Evolutionary conservation across 1,140 invertebrate genomes (phyloP), one percentile per base, ranked within the genome.

Genomic region (Macrobrachium nipponense): DNA sequence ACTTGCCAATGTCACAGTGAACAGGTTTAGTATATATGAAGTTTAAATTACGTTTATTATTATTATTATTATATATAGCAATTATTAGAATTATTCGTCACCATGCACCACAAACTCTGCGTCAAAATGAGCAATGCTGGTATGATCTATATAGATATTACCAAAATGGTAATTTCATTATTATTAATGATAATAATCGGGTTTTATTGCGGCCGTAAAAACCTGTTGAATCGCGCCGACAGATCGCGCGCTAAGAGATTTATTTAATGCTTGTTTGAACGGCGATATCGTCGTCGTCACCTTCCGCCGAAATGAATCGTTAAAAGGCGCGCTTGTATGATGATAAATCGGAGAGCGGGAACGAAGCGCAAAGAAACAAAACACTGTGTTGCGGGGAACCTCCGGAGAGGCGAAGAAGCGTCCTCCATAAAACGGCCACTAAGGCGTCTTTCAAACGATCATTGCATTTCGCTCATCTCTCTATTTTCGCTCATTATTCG

Each of bases 361-460:
- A 5, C 75, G 36, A 75, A 76, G 72, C 10, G 36, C 60, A 76
- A 82, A 82, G 81, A 82, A 82, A 62, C 80, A 82, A 82, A 82
- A 51, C 61, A n/a, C 11, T 18, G 27, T 36, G 17, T 27, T 62
- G 81, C 44, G 43, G 44, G 70, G 68, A 82, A 60, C 70, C 60
- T 62, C 68, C 73, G 59, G 27, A 36, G 27, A 36, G 73, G 68
- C n/a, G n/a, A n/a, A n/a, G n/a, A n/a, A 59, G 8, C 36, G 51
- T 72, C 27, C 12, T 7, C 81, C 70, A 73, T 62, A 73, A 81
- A 81, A 76, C 58, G 66, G 80, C 68, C 58, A 82, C 58, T 23
- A 64, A 73, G 70, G 66, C 62, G 68, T 23, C 68, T 60, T 36
- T 60, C 68, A 73, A 73, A 58, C 72, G 70, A 73, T 82, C 80